Percentiles rank a stretch among this genome's conserved stretches.
Conservation (phyloP, 2,888 invertebrate genomes). For the Nomada hirtipes region DNA sequence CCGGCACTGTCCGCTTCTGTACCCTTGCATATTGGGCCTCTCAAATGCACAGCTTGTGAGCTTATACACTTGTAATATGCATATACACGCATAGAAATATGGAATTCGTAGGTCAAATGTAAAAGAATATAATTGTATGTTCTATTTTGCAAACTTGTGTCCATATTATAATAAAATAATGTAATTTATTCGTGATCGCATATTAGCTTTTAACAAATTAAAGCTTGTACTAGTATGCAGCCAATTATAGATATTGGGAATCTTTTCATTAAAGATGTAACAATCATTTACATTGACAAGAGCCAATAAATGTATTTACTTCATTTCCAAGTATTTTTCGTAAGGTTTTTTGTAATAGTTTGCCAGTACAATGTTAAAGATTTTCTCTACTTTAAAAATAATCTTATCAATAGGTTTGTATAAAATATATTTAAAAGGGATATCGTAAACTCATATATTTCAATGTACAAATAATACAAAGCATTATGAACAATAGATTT, state of each 20-base stretch:
- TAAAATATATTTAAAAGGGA: constrained; percentile 23
- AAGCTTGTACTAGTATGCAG: neutral
- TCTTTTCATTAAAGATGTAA: constrained; percentile 17
- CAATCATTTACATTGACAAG: constrained; percentile 26
- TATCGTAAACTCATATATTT: constrained; percentile 17
- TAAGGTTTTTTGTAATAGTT: constrained; percentile 11
- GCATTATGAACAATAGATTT: constrained; percentile 7
- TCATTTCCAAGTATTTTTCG: constrained; percentile 19
- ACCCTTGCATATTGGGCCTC: constrained; percentile 34
- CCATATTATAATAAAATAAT: neutral
- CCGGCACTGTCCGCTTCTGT: constrained; percentile 66
- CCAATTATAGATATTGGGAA: constrained; percentile 10
- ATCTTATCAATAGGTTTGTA: neutral
- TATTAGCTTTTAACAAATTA: neutral
- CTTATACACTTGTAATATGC: neutral
- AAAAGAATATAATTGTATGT: neutral
- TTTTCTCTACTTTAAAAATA: neutral
- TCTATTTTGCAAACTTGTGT: neutral
- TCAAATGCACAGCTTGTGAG: constrained; percentile 14
- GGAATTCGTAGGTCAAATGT: constrained; percentile 6
- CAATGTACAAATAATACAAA: constrained; percentile 33
- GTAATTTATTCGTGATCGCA: neutral
- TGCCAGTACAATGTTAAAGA: neutral
- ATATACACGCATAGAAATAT: constrained; percentile 10
- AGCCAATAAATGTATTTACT: constrained; percentile 32